A percentile compares a stretch with the other conserved stretches of the same genome.
phyloP scores from a whole-genome alignment of 2,888 invertebrate genomes.

The Tricholauxania praeusta region DNA sequence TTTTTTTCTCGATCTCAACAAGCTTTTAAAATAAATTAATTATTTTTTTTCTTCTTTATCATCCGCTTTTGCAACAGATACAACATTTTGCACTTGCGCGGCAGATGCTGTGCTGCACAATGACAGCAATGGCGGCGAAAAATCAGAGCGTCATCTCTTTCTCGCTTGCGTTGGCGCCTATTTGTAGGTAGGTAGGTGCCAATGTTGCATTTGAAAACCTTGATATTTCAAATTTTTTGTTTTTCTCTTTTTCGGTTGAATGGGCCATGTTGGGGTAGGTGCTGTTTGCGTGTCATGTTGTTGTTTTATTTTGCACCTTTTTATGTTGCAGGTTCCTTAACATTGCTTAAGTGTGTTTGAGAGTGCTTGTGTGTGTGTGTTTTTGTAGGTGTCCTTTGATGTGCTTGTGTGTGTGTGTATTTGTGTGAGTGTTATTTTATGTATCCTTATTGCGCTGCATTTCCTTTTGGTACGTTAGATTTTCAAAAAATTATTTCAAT shows the following conservation, averaged over 20 bases:
- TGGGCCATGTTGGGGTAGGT: not conserved
- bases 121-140: not conserved
- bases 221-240: not conserved
- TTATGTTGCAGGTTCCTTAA: not conserved
- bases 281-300: not conserved
- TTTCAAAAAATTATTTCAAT: constrained; percentile 6
- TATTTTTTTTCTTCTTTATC: not conserved
- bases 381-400: not conserved
- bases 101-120: constrained; percentile 7
- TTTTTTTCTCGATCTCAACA: not conserved
- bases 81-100: constrained; percentile 20
- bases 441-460: constrained; percentile 11
- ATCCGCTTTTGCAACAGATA: not conserved
- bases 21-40: too few relatives aligned
- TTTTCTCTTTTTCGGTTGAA: not conserved
- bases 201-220: not conserved
- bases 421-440: not conserved
- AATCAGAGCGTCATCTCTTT: not conserved
- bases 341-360: not conserved
- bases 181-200: constrained; percentile 17
- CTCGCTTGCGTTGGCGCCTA: not conserved
- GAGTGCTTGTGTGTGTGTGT: not conserved
- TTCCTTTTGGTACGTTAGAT: constrained; percentile 7
- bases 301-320: constrained; percentile 11
- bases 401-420: not conserved